Evolutionary conservation across 2,888 invertebrate genomes (phyloP), one percentile per base, ranked within the genome.

Genomic region (Dichetophora obliterata): DNA sequence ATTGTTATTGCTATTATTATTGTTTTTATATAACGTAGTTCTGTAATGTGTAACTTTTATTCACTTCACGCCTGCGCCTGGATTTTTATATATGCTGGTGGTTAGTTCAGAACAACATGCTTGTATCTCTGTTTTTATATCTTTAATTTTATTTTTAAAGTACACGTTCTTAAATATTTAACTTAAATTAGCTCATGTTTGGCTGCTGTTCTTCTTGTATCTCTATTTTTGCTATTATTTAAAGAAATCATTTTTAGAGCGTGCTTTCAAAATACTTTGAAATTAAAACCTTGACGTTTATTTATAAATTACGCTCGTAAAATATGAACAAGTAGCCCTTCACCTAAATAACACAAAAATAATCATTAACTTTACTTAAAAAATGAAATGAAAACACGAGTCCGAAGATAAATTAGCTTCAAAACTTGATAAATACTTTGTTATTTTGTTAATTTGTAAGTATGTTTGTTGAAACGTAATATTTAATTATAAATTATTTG

Each of bases 321-420:
- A 11, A 2, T 43, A 43, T 14, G 14, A 43, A 43, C 14, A 43
- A 43, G 3, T 14, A 43, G 14, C 11, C 43, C 43, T 43, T 37
- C 14, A 43, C 43, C 54, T 27, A 22, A 22, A 24, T 24, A 24
- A 24, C 8, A 3, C 57, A 24, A 59, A 4, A 59, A 59, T 24
- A 59, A 24, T 19, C 57, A 57, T 57, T 19, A 24, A 24, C 5
- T 6, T 8, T 6, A 59, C 24, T 57, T 24, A 59, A 22, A 14
- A 27, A 14, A 8, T 59, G 9, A 59, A 59, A 22, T 4, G 9
- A 59, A 59, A 14, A 11, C 3, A 1, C 31, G 8, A 63, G n/a
- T n/a, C n/a, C 31, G n/a, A 63, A 63, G 63, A 63, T 63, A 34
- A 63, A 63, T 63, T 63, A 31, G 63, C 63, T 31, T 31, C 63